phyloP scores from a whole-genome alignment of 1,140 invertebrate species.

The Dinoponera quadriceps region DNA sequence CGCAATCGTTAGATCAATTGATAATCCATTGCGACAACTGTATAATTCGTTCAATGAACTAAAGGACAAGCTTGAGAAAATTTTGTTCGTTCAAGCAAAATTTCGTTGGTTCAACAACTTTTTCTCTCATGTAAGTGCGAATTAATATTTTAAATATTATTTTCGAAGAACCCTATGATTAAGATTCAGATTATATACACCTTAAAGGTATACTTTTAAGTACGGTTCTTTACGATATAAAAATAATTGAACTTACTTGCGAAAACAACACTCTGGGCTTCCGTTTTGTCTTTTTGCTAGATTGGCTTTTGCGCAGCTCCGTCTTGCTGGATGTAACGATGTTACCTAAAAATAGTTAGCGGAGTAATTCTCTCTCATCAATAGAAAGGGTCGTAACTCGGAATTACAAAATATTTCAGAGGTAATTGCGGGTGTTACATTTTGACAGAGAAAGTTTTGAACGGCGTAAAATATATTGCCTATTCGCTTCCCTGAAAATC shows the following conservation, averaged over 20 bases:
- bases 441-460: background rate
- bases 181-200: too few species aligned
- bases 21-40: too few species aligned
- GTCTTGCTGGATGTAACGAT: constrained; percentile 88
- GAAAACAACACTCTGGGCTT: constrained; percentile 98
- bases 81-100: too few species aligned
- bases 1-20: too few species aligned
- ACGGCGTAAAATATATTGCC: background rate
- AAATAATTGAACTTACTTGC: constrained; percentile 85
- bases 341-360: constrained; percentile 77
- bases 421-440: background rate
- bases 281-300: constrained; percentile 90
- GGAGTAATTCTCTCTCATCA: background rate
- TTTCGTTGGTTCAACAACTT: too few species aligned
- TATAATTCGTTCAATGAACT: too few species aligned
- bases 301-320: constrained; percentile 89
- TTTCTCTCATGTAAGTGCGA: too few species aligned
- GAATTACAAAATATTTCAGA: constrained; percentile 11
- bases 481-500: background rate
- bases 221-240: background rate
- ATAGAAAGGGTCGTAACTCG: constrained; percentile 10
- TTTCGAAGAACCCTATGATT: too few species aligned
- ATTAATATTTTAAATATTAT: too few species aligned
- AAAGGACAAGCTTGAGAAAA: too few species aligned
- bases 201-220: too few species aligned